A percentile compares a stretch with the other conserved stretches of the same genome.
Evolutionary conservation across 2,888 invertebrate genomes (phyloP).

Genomic region (Ditula angustiorana): DNA sequence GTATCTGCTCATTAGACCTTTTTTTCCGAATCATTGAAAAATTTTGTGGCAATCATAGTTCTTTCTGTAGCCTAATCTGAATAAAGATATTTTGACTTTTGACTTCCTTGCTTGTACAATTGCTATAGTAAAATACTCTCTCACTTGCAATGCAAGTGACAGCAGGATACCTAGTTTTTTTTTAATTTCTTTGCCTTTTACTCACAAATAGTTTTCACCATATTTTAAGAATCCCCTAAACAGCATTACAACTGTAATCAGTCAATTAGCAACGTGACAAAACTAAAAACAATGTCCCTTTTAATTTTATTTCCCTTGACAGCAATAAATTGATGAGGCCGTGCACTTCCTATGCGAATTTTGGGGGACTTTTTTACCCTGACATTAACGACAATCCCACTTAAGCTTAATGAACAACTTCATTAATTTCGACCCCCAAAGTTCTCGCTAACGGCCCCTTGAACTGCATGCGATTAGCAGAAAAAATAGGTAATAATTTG

Average conservation of each 20-base stretch:
- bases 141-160: too few relatives aligned
- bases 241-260: neutral
- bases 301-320: conserved; percentile 21
- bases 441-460: conserved; percentile 40
- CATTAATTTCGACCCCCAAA: conserved; percentile 70
- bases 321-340: conserved; percentile 23
- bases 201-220: too few relatives aligned
- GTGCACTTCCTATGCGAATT: conserved; percentile 23
- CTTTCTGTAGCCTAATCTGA: too few relatives aligned
- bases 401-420: conserved; percentile 79
- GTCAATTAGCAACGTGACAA: neutral
- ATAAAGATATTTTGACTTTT: too few relatives aligned
- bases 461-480: conserved; percentile 25
- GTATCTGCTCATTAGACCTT: too few relatives aligned
- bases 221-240: too few relatives aligned
- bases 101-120: too few relatives aligned
- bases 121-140: too few relatives aligned
- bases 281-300: conserved; percentile 2
- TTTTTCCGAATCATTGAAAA: too few relatives aligned
- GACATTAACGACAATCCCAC: conserved; percentile 74
- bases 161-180: too few relatives aligned
- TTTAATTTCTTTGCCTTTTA: too few relatives aligned
- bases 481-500: conserved; percentile 12
- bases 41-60: too few relatives aligned
- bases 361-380: conserved; percentile 44